These are phyloP conservation scores for Alaudala cheleensis DNA, from an alignment of 2,113 vertebrate genomes.

Conservation along the genomic window DNA sequence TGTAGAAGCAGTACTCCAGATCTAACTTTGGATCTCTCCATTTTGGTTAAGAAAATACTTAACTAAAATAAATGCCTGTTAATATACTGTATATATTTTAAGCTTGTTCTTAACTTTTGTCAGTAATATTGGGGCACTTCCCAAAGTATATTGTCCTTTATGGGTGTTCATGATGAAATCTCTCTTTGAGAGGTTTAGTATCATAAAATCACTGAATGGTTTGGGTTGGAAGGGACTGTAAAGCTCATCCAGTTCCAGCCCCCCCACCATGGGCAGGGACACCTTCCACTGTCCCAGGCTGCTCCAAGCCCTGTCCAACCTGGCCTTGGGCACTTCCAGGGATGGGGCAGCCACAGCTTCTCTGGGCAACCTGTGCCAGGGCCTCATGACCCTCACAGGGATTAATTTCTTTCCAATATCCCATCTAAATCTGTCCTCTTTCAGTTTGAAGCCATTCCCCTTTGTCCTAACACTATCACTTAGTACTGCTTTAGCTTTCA, in stretches of 20 bases:
- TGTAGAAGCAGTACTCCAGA: not conserved
- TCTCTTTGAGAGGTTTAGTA: not conserved
- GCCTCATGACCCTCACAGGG: not conserved
- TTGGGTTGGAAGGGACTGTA: not conserved
- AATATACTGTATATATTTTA: not conserved
- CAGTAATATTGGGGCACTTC: not conserved
- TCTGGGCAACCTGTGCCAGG: not conserved
- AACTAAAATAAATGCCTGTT: not conserved
- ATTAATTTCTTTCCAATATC: not conserved
- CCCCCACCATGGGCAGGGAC: not conserved
- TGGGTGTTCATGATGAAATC: not conserved
- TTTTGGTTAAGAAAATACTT: not conserved
- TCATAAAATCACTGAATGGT: not conserved
- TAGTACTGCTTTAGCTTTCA: not conserved
- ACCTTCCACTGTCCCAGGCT: not conserved
- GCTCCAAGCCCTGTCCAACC: fast-evolving
- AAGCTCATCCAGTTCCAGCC: not conserved
- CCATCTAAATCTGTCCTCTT: not conserved
- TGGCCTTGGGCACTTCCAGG: not conserved
- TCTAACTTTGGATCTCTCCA: not conserved
- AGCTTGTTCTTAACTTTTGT: not conserved
- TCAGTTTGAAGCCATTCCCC: not conserved
- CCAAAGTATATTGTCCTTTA: not conserved
- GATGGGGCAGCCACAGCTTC: not conserved
- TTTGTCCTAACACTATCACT: not conserved